Percentiles rank a stretch among this genome's conserved stretches.
Conservation (phyloP, 2,797 vertebrate genomes). For the Coregonus ussuriensis region DNA sequence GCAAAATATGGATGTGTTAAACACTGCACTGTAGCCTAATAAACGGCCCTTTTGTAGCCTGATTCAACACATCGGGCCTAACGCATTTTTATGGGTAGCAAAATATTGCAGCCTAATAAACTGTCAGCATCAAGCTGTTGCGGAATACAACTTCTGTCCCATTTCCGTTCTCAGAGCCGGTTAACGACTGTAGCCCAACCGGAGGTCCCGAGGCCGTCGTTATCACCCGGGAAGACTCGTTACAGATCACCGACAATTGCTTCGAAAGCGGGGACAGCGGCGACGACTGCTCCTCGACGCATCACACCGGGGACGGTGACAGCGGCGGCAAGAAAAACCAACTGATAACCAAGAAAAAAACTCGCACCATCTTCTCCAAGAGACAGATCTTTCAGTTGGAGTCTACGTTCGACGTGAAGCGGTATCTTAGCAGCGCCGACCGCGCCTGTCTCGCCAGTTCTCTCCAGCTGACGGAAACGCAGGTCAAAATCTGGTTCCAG, state of each 20-base stretch:
- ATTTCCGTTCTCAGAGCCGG: constrained; percentile 60
- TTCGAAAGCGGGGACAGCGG: constrained; percentile 75
- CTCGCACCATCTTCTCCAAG: constrained; percentile 88
- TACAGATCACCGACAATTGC: constrained; percentile 51
- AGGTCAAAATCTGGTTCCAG: constrained; percentile 86
- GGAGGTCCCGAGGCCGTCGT: constrained; percentile 38
- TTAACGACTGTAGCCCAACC: constrained; percentile 37
- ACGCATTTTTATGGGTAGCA: not conserved
- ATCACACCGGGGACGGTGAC: constrained; percentile 44
- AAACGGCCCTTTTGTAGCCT: too few relatives aligned
- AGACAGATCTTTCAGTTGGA: constrained; percentile 86
- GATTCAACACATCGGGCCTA: not conserved
- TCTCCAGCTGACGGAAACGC: constrained; percentile 82
- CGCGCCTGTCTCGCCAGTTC: constrained; percentile 86
- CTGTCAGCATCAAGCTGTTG: not conserved
- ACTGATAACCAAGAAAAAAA: constrained; percentile 80
- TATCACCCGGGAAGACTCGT: constrained; percentile 52
- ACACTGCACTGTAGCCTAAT: not conserved
- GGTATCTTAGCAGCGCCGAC: constrained; percentile 87
- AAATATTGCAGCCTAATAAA: not conserved
- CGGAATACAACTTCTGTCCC: not conserved
- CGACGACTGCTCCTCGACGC: constrained; percentile 59
- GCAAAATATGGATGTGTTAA: not conserved
- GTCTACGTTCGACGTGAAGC: constrained; percentile 84
- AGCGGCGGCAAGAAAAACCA: constrained; percentile 71